Percentiles rank a stretch among this genome's conserved stretches.
phyloP scores from a whole-genome alignment of 2,797 vertebrate species.

The Tenualosa ilisha region DNA sequence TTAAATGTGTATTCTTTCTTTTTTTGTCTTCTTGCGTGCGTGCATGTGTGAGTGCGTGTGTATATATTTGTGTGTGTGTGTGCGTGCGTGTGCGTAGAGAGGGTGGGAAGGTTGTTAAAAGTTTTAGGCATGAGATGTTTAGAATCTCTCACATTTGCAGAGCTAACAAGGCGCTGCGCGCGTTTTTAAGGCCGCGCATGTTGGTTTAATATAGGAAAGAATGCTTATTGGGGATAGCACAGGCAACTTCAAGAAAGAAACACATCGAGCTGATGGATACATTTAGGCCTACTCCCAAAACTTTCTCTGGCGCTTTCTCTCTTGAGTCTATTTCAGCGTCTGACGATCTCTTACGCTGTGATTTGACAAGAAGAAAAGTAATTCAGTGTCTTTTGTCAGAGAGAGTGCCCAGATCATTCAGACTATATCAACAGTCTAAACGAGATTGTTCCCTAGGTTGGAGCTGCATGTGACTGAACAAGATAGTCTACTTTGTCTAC shows the following conservation, averaged over 20 bases:
- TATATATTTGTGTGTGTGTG: neutral
- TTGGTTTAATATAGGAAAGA: slow-evolving; percentile 50
- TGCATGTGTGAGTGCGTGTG: neutral
- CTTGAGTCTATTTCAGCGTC: neutral
- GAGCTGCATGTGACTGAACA: neutral
- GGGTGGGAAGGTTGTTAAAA: slow-evolving; percentile 57
- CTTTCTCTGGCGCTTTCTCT: neutral
- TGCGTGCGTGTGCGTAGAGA: neutral
- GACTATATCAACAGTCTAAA: neutral
- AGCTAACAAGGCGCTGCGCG: slow-evolving; percentile 49
- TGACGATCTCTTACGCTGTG: neutral
- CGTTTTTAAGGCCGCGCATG: slow-evolving; percentile 54
- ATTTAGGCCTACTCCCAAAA: neutral
- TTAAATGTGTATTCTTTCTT: neutral
- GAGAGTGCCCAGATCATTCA: too few species aligned
- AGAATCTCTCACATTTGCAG: slow-evolving; percentile 53
- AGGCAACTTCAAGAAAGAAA: neutral
- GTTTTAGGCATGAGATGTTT: slow-evolving; percentile 53
- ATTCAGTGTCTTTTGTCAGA: neutral
- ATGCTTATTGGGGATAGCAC: slow-evolving; percentile 47
- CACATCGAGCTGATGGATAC: neutral
- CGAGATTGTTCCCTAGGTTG: neutral
- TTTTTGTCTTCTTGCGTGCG: neutral
- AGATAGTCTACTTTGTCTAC: neutral
- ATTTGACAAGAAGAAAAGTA: neutral